These are phyloP conservation scores for Mimas tiliae DNA, from an alignment of 2,888 invertebrate species.

Conservation along the genomic window DNA sequence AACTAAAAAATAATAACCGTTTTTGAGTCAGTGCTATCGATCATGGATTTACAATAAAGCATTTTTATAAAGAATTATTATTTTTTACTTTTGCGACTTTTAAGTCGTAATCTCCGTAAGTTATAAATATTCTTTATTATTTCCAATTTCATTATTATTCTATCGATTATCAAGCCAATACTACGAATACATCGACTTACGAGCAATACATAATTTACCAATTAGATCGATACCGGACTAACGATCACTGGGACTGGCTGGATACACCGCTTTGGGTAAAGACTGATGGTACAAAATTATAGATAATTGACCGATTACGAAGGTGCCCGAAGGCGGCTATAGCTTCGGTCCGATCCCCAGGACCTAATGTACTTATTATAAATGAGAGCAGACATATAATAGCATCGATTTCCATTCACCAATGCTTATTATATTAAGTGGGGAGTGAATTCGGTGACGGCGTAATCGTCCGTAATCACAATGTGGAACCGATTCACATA, in stretches of 20 bases:
- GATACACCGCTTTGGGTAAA: slow-evolving; percentile 69
- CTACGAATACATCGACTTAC: slow-evolving; percentile 35
- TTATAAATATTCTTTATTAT: too few species aligned
- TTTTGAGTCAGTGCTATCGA: too few species aligned
- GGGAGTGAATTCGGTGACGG: slow-evolving; percentile 80
- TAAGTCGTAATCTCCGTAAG: too few species aligned
- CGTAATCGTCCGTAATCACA: slow-evolving; percentile 79
- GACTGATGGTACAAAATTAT: slow-evolving; percentile 83
- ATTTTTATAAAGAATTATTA: too few species aligned
- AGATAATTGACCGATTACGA: slow-evolving; percentile 81
- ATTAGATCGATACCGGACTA: slow-evolving; percentile 73
- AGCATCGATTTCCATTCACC: slow-evolving; percentile 81
- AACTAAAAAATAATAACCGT: too few species aligned
- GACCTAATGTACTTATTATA: slow-evolving; percentile 77
- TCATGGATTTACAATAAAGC: too few species aligned
- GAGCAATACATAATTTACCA: slow-evolving; percentile 68
- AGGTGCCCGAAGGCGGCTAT: slow-evolving; percentile 62
- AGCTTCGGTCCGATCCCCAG: slow-evolving; percentile 42
- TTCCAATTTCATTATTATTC: neutral
- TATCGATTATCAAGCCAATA: neutral
- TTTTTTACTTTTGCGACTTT: too few species aligned
- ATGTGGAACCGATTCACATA: slow-evolving; percentile 46
- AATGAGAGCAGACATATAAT: slow-evolving; percentile 80
- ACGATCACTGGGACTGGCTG: slow-evolving; percentile 62
- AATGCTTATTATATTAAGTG: slow-evolving; percentile 83